These are phyloP conservation scores for Salarias fasciatus DNA, from an alignment of 2,797 vertebrate genomes.

Conservation along the genomic window DNA sequence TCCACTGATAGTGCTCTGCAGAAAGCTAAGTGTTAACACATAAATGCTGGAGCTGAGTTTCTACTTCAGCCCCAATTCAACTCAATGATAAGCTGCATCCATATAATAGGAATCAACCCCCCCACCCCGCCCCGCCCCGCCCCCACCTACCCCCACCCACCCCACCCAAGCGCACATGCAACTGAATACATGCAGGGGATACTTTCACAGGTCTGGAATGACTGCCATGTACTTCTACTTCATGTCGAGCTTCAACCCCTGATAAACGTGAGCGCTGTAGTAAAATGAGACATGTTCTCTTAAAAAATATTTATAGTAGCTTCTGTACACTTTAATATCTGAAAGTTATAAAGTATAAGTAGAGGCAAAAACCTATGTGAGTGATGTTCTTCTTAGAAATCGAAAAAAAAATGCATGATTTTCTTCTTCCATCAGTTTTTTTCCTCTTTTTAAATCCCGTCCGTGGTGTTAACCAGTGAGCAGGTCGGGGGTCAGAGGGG, in stretches of 20 bases:
- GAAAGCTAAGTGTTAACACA: constrained; percentile 42
- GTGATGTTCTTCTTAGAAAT: constrained; percentile 86
- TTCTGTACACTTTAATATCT: constrained; percentile 93
- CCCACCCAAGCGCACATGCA: constrained; percentile 77
- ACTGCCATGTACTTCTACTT: constrained; percentile 83
- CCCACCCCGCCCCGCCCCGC: constrained; percentile 26
- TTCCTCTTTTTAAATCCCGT: constrained; percentile 34
- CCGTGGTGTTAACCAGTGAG: constrained; percentile 78
- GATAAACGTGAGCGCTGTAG: constrained; percentile 93
- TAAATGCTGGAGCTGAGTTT: constrained; percentile 11
- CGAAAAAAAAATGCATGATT: constrained; percentile 79
- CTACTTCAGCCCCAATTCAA: constrained; percentile 4
- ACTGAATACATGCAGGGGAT: constrained; percentile 84
- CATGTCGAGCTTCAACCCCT: constrained; percentile 84
- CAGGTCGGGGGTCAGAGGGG: constrained; percentile 2
- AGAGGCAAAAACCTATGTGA: constrained; percentile 87
- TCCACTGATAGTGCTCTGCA: constrained; percentile 77
- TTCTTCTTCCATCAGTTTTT: constrained; percentile 70
- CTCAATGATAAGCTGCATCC: constrained; percentile 83
- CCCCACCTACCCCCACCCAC: constrained; percentile 14
- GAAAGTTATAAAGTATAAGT: constrained; percentile 93
- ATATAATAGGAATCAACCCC: constrained; percentile 60
- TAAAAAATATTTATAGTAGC: constrained; percentile 97
- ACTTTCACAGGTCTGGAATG: constrained; percentile 87
- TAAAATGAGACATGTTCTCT: constrained; percentile 93